These are phyloP conservation scores for Penaeus monodon DNA, from an alignment of 2,888 invertebrate genomes.

Conservation along the genomic window DNA sequence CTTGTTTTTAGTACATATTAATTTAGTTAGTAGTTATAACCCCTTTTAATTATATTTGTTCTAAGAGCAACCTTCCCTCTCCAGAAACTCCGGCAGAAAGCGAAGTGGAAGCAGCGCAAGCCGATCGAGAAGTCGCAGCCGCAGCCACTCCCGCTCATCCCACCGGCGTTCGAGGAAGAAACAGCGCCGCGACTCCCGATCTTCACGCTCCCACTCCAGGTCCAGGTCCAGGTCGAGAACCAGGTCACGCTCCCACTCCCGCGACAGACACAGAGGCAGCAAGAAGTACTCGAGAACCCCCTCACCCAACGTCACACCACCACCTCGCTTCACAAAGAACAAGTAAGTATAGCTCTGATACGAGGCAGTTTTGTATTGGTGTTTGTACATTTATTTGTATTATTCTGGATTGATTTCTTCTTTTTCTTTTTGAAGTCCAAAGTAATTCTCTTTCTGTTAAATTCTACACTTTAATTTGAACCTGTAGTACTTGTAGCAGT, in stretches of 20 bases:
- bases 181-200: conserved; percentile 51
- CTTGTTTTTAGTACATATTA: neutral
- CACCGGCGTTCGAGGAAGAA: conserved; percentile 54
- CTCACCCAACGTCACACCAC: conserved; percentile 62
- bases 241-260: conserved; percentile 53
- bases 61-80: too few relatives aligned
- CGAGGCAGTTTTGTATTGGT: too few relatives aligned
- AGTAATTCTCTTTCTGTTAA: too few relatives aligned
- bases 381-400: too few relatives aligned
- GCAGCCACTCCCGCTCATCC: conserved; percentile 42
- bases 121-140: conserved; percentile 49
- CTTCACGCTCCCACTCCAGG: conserved; percentile 54
- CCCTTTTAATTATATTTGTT: neutral
- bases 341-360: conserved; percentile 43
- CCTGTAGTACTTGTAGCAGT: too few relatives aligned
- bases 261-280: conserved; percentile 43
- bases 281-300: conserved; percentile 57
- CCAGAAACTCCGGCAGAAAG: conserved; percentile 47
- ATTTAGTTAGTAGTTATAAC: neutral
- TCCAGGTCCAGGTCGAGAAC: conserved; percentile 40
- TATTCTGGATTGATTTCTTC: too few relatives aligned
- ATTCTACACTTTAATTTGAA: too few relatives aligned
- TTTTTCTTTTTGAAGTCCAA: too few relatives aligned
- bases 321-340: conserved; percentile 62
- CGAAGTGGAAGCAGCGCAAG: conserved; percentile 50